phyloP scores from a whole-genome alignment of 2,113 vertebrate genomes.

The Larimichthys polyactis region DNA sequence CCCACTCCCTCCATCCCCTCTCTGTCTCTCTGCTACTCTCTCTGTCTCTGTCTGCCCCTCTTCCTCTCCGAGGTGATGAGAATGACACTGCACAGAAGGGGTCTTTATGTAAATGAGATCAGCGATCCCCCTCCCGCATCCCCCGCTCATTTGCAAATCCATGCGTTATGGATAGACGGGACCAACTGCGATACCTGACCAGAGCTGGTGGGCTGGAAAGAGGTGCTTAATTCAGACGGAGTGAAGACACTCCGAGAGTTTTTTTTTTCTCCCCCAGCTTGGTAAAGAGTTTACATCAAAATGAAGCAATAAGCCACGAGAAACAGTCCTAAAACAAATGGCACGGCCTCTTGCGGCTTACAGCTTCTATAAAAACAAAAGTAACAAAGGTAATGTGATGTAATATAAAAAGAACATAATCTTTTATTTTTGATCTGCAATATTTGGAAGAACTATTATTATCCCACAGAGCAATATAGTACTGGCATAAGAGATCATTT shows the following conservation, averaged over 20 bases:
- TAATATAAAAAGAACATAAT: constrained; percentile 52
- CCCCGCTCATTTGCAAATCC: constrained; percentile 60
- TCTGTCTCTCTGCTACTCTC: background rate
- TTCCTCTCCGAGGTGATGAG: constrained; percentile 47
- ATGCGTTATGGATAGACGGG: constrained; percentile 52
- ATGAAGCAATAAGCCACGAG: constrained; percentile 30
- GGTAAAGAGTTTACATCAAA: constrained; percentile 49
- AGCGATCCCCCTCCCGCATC: constrained; percentile 27
- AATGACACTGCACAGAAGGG: constrained; percentile 64
- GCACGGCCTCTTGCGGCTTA: constrained; percentile 46
- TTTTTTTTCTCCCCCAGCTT: background rate
- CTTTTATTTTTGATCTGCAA: constrained; percentile 59
- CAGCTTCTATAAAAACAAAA: constrained; percentile 53
- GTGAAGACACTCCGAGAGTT: constrained; percentile 30
- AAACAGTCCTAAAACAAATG: constrained; percentile 39
- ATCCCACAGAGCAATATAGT: constrained; percentile 32
- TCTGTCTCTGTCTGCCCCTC: background rate
- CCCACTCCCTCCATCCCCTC: background rate
- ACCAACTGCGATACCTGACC: constrained; percentile 41
- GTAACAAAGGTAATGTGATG: constrained; percentile 37
- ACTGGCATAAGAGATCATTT: constrained; percentile 51
- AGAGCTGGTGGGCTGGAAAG: constrained; percentile 56
- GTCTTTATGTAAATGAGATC: constrained; percentile 77
- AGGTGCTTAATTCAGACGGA: constrained; percentile 48
- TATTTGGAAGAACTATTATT: constrained; percentile 40